phyloP scores from a whole-genome alignment of 2,888 invertebrate genomes.

The Pheosia tremula region DNA sequence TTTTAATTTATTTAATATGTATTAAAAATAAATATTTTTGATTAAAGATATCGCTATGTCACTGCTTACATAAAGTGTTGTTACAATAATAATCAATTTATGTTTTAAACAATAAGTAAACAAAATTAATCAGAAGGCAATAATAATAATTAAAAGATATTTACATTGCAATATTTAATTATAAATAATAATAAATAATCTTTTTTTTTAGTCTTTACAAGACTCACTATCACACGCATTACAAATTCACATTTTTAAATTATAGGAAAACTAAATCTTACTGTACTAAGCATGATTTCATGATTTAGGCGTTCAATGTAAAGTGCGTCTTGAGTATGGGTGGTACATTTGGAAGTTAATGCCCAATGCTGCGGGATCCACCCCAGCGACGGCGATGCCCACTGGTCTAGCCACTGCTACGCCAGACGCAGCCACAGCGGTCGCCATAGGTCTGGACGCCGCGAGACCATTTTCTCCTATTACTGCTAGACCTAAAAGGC shows the following conservation, averaged over 20 bases:
- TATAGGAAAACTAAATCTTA: slow-evolving; percentile 31
- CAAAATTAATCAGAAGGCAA: neutral
- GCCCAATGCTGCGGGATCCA: slow-evolving; percentile 75
- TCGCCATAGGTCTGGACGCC: slow-evolving; percentile 88
- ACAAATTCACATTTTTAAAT: slow-evolving; percentile 14
- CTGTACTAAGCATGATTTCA: neutral
- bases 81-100: no score
- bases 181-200: slow-evolving; percentile 5
- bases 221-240: slow-evolving; percentile 13
- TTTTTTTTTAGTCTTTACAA: slow-evolving; percentile 5
- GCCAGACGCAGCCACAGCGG: slow-evolving; percentile 89
- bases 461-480: slow-evolving; percentile 88
- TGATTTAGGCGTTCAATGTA: neutral
- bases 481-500: slow-evolving; percentile 84
- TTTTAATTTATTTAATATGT: no score
- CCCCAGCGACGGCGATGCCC: slow-evolving; percentile 90
- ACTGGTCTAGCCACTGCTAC: slow-evolving; percentile 88
- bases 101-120: no score
- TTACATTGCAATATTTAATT: slow-evolving; percentile 4
- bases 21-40: no score
- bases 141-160: slow-evolving; percentile 16
- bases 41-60: no score
- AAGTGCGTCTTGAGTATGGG: slow-evolving; percentile 6
- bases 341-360: slow-evolving; percentile 57
- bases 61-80: no score